Evolutionary conservation across 35 echinoderm and acorn worm genomes (phyloP).

Genomic region (Stichopus chloronotus): DNA sequence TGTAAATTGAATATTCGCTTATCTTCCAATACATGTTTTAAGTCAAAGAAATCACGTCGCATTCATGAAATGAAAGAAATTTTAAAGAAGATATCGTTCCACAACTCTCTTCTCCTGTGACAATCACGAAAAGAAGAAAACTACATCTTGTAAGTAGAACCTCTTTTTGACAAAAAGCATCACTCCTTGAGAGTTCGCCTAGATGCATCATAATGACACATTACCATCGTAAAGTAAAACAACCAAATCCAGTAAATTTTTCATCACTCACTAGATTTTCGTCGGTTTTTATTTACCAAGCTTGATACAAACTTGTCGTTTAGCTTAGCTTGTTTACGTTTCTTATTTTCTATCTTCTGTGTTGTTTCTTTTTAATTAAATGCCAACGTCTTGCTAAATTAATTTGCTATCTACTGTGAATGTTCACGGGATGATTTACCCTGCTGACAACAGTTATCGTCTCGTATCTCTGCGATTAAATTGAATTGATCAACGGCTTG

Average conservation of each 20-base stretch:
- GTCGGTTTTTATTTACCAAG: not conserved
- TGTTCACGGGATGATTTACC: constrained; percentile 10
- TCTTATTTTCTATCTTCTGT: not conserved
- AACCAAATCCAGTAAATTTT: not conserved
- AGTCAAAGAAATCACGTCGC: too few relatives aligned
- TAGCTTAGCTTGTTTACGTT: not conserved
- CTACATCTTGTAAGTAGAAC: too few relatives aligned
- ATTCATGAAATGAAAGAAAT: too few relatives aligned
- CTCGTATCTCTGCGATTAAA: not conserved
- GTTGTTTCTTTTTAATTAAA: not conserved
- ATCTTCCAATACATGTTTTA: too few relatives aligned
- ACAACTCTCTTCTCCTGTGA: too few relatives aligned
- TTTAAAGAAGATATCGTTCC: too few relatives aligned
- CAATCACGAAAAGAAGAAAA: not conserved
- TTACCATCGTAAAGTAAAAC: not conserved
- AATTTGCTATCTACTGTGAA: constrained; percentile 7
- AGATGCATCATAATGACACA: not conserved
- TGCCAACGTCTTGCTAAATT: constrained; percentile 28
- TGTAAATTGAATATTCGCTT: too few relatives aligned
- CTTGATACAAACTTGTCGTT: not conserved
- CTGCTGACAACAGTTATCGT: constrained; percentile 3
- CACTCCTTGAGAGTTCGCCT: not conserved
- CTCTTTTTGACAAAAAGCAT: not conserved
- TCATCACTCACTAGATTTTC: not conserved
- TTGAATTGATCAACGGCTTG: not conserved